Evolutionary conservation across 2,113 vertebrate species (phyloP), one percentile per base, ranked within the genome.

Genomic region (Osmerus eperlanus): DNA sequence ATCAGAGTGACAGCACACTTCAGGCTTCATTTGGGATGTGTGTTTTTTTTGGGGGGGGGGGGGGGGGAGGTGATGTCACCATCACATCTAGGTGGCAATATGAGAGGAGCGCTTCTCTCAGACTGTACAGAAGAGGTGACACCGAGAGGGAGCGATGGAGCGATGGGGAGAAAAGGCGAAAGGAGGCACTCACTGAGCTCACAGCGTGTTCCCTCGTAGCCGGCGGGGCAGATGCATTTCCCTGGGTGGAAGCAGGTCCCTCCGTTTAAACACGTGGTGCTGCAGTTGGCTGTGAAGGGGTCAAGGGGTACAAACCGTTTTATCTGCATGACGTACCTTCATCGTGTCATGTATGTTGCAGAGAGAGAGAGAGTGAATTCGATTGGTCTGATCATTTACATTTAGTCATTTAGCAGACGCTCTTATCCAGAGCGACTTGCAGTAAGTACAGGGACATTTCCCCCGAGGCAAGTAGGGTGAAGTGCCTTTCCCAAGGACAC

Each of bases 181-280:
- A 53, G 47, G 29, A 0, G 15, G 1, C 80, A 95, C 95, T 94
- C 77, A 96, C 95, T 95, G 61, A 90, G 92, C 87, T 96, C 94
- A 85, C 95, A 96, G 0, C 90, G 94, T 60, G 91, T 87, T 66
- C 95, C 95, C 73, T 95, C 92, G 47, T 93, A 91, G 73, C 94
- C 94, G 0, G 93, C 90, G 62, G 94, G 89, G 71, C 95, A 96
- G 80, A 96, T 88, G 76, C 95, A 96, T 88, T 96, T 96, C 75
- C 92, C 94, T 13, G 94, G 93, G 78, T 95, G 95, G 87, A 95
- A 95, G 65, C 95, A 96, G 0, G 93, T 95, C 65, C 95, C 95
- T 79, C 95, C 95, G 1, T 95, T 95, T 82, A 93, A 91, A 84
- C 95, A 96, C 59, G 90, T 92, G 66, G 90, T 90, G 54, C 91